Conservation (phyloP, 2,797 vertebrate species). For the Tragopan temminckii region DNA sequence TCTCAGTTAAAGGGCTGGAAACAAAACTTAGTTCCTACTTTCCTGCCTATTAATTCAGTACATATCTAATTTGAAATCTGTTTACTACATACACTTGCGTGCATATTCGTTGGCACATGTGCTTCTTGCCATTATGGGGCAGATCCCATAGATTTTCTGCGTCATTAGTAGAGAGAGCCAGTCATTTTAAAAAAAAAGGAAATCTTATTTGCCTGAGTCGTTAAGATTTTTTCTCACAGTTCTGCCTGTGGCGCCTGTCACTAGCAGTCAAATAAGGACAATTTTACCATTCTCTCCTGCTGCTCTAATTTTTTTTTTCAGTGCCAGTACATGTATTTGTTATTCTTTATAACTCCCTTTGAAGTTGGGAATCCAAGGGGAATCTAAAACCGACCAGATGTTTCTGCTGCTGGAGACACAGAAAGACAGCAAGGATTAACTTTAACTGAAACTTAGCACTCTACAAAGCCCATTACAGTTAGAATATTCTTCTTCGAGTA, state of each 20-base stretch:
- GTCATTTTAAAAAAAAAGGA: conserved; percentile 53
- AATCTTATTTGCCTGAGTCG: conserved; percentile 75
- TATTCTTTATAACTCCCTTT: conserved; percentile 89
- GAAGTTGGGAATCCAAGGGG: conserved; percentile 88
- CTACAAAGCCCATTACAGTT: conserved; percentile 67
- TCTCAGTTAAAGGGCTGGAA: conserved; percentile 5
- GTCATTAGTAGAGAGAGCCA: conserved; percentile 60
- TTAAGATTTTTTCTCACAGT: conserved; percentile 79
- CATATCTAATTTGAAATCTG: conserved; percentile 54
- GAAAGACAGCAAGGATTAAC: conserved; percentile 81
- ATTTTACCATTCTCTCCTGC: conserved; percentile 86
- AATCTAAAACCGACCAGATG: conserved; percentile 88
- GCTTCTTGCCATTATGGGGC: conserved; percentile 47
- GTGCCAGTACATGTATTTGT: conserved; percentile 87
- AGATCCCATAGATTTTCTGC: conserved; percentile 68
- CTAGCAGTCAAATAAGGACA: conserved; percentile 88
- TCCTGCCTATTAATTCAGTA: conserved; percentile 49
- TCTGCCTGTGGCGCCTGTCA: conserved; percentile 84
- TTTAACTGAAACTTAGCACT: conserved; percentile 82
- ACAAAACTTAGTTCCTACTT: conserved; percentile 39
- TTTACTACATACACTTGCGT: conserved; percentile 42
- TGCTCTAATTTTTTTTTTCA: conserved; percentile 83
- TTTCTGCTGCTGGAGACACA: conserved; percentile 83
- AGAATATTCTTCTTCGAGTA: conserved; percentile 68
- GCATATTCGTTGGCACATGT: conserved; percentile 42